A percentile compares a stretch with the other conserved stretches of the same genome.
Conservation (phyloP, 2,888 invertebrate genomes). For the Amphimallon solstitiale region DNA sequence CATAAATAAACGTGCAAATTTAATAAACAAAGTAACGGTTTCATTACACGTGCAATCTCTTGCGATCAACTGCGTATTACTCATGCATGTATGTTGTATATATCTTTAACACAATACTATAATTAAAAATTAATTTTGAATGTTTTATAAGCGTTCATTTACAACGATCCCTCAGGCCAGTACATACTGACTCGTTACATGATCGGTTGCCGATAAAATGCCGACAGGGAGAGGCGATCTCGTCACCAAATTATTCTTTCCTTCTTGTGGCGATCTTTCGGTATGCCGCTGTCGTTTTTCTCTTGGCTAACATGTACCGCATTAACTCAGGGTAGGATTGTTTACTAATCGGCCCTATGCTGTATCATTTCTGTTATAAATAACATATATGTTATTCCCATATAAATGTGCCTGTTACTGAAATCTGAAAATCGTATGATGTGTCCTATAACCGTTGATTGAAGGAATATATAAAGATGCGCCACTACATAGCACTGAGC, state of each 20-base stretch:
- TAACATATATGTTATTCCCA: no score
- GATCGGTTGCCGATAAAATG: slow-evolving; percentile 9
- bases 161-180: neutral
- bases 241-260: slow-evolving; percentile 27
- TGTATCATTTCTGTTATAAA: no score
- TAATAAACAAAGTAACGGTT: slow-evolving; percentile 40
- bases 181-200: neutral
- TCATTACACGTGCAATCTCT: slow-evolving; percentile 12
- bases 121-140: slow-evolving; percentile 29
- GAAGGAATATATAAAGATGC: no score
- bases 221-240: neutral
- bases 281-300: neutral
- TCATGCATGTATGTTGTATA: neutral
- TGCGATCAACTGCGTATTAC: no score
- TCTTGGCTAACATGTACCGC: neutral
- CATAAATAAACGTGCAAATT: slow-evolving; percentile 38
- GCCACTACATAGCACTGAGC: no score
- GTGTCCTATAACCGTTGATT: no score
- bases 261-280: neutral
- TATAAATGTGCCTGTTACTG: no score
- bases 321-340: neutral
- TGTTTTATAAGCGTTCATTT: slow-evolving; percentile 22
- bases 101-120: slow-evolving; percentile 15
- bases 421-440: no score
- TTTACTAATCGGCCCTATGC: no score